Percentiles rank a stretch among this genome's conserved stretches.
These are phyloP conservation scores for Tholera decimalis DNA, from an alignment of 2,888 invertebrate genomes.

Conservation along the genomic window DNA sequence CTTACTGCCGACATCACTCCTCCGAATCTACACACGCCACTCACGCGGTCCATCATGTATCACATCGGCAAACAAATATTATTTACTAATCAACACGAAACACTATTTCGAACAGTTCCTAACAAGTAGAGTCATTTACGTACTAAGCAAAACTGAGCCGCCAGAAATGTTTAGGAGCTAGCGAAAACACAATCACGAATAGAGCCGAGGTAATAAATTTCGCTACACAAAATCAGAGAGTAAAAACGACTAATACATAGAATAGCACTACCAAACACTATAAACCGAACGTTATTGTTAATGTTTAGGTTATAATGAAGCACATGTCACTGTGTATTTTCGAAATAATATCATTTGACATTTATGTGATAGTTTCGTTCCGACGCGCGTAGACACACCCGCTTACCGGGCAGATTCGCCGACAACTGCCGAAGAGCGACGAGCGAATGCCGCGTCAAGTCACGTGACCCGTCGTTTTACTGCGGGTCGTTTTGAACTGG, in stretches of 20 bases:
- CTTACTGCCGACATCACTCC: slow-evolving; percentile 88
- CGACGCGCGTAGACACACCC: slow-evolving; percentile 77
- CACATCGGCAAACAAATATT: slow-evolving; percentile 69
- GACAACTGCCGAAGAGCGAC: slow-evolving; percentile 89
- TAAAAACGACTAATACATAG: slow-evolving; percentile 71
- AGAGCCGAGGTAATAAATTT: slow-evolving; percentile 81
- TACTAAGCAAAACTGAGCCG: slow-evolving; percentile 71
- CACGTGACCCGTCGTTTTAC: slow-evolving; percentile 92
- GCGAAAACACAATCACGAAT: slow-evolving; percentile 87
- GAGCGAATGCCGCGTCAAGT: slow-evolving; percentile 91
- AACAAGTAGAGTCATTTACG: slow-evolving; percentile 73
- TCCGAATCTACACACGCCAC: slow-evolving; percentile 89
- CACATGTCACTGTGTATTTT: slow-evolving; percentile 87
- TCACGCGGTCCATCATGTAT: slow-evolving; percentile 88
- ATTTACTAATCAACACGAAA: slow-evolving; percentile 71
- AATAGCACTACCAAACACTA: slow-evolving; percentile 71
- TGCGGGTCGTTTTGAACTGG: slow-evolving; percentile 89
- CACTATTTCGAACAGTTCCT: slow-evolving; percentile 70
- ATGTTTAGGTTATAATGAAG: slow-evolving; percentile 78
- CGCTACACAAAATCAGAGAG: slow-evolving; percentile 80
- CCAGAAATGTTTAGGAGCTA: slow-evolving; percentile 79
- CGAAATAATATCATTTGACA: slow-evolving; percentile 87
- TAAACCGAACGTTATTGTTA: slow-evolving; percentile 69
- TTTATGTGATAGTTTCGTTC: slow-evolving; percentile 78
- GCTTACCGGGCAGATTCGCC: slow-evolving; percentile 78